Base-by-base conservation (phyloP, 2,797 vertebrate genomes). In the Crocidura indochinensis region DNA sequence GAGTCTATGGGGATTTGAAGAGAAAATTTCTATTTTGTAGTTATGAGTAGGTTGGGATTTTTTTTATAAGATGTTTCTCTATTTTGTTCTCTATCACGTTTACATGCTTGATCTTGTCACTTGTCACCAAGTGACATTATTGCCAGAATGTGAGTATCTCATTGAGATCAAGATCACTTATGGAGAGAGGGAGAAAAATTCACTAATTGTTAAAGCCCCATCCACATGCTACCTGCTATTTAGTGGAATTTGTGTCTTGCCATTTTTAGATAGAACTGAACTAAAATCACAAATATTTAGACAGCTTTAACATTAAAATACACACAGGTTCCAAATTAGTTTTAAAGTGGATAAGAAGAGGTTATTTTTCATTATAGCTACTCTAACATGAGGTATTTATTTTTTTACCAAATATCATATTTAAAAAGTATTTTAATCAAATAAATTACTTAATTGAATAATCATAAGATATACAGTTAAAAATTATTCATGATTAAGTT, bases 11-110 rank as follows among this genome's bases (percentile, higher is more conserved):
- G 10, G 53, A 79, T 75, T 29, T 73, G 68, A 15, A 60, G 76
- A 85, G 10, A 47, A 51, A 76, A 47, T 22, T 64, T 56, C 69
- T 83, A 27, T 73, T 80, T 75, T 89, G 80, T 80, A 29, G 90
- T 31, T 60, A 51, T 72, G 49, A 19, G 44, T 56, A 87, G 62
- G 8, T 44, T n/a, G n/a, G n/a, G n/a, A 10, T n/a, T 10, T 60
- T 94, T 91, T 92, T 82, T 47, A 38, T 29, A 26, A 91, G 87
- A 38, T 60, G 4, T 24, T 73, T 51, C 65, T 71, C 29, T 76
- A 4, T 86, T 69, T 88, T 56, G 26, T 27, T 20, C 69, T 19
- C 7, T 38, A 56, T 78, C 31, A 31, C 19, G 44, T 65, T 31
- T 29, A 27, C 4, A 27, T 84, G 27, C 38, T 49, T 60, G 64